Percentiles rank a stretch among this genome's conserved stretches.
phyloP scores from a whole-genome alignment of 2,797 vertebrate genomes.

The Tarsius wallacei region DNA sequence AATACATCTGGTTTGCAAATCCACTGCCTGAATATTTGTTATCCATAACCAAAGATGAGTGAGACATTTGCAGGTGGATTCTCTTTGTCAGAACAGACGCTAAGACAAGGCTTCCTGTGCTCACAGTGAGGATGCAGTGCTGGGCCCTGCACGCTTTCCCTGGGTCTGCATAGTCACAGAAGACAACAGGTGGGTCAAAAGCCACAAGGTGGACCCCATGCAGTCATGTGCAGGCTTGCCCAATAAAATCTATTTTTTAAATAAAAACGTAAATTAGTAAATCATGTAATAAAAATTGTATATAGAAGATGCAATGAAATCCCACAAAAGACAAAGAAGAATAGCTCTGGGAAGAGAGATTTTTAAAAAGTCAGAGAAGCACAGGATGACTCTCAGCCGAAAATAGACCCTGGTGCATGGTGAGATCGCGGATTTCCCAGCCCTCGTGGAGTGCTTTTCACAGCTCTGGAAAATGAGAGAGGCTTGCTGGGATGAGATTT shows the following conservation, averaged over 20 bases:
- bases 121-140: slow-evolving; percentile 68
- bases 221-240: slow-evolving; percentile 62
- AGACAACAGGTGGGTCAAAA: slow-evolving; percentile 84
- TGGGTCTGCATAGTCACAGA: slow-evolving; percentile 74
- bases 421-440: slow-evolving; percentile 65
- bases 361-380: slow-evolving; percentile 77
- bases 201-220: slow-evolving; percentile 71
- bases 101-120: slow-evolving; percentile 71
- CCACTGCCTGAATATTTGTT: slow-evolving; percentile 69
- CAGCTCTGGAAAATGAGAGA: slow-evolving; percentile 70
- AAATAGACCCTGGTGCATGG: slow-evolving; percentile 62
- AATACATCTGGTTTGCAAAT: slow-evolving; percentile 81
- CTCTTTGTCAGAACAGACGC: slow-evolving; percentile 79
- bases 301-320: slow-evolving; percentile 75
- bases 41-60: slow-evolving; percentile 69
- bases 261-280: slow-evolving; percentile 78
- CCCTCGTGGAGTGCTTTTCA: slow-evolving; percentile 69
- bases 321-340: slow-evolving; percentile 79
- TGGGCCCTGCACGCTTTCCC: slow-evolving; percentile 78
- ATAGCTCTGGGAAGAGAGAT: slow-evolving; percentile 59
- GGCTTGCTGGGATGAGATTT: slow-evolving; percentile 67
- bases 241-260: slow-evolving; percentile 81
- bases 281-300: slow-evolving; percentile 77
- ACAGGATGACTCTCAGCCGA: slow-evolving; percentile 54
- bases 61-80: slow-evolving; percentile 75